A percentile compares a stretch with the other conserved stretches of the same genome.
Conservation (phyloP, 2,888 invertebrate species). For the Lymantria monacha region DNA sequence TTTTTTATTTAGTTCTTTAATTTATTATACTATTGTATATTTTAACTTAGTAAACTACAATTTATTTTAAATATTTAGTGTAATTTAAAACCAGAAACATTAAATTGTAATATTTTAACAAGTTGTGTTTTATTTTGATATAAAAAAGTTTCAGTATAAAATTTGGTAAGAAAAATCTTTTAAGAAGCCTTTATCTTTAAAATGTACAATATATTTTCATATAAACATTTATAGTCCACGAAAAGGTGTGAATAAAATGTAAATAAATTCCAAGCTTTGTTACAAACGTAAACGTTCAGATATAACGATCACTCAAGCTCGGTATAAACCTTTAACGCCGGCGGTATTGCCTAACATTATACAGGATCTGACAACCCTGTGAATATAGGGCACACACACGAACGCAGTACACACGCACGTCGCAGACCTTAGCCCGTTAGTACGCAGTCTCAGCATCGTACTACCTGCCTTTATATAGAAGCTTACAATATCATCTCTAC, state of each 20-base stretch:
- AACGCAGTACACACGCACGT: slow-evolving; percentile 23
- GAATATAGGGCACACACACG: slow-evolving; percentile 71
- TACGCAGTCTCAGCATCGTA: slow-evolving; percentile 33
- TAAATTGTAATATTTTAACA: not conserved
- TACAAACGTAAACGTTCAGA: slow-evolving; percentile 36
- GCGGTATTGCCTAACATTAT: slow-evolving; percentile 44
- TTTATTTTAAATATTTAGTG: no score
- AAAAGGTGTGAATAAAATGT: slow-evolving; percentile 27
- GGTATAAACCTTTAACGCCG: slow-evolving; percentile 40
- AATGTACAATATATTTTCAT: slow-evolving; percentile 15
- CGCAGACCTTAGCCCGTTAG: slow-evolving; percentile 23
- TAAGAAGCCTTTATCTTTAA: slow-evolving; percentile 11
- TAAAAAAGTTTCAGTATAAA: no score
- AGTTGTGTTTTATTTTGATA: not conserved
- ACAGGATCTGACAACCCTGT: slow-evolving; percentile 43
- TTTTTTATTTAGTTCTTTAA: no score
- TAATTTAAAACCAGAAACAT: not conserved
- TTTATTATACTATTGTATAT: not conserved
- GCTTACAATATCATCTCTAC: slow-evolving; percentile 35
- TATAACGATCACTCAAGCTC: slow-evolving; percentile 44
- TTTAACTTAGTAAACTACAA: no score
- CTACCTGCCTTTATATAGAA: slow-evolving; percentile 51
- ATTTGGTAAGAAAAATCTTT: not conserved
- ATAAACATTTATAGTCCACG: slow-evolving; percentile 24
- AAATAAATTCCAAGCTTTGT: slow-evolving; percentile 24